phyloP scores from a whole-genome alignment of 2,888 invertebrate genomes.

The Phaonia tiefii region DNA sequence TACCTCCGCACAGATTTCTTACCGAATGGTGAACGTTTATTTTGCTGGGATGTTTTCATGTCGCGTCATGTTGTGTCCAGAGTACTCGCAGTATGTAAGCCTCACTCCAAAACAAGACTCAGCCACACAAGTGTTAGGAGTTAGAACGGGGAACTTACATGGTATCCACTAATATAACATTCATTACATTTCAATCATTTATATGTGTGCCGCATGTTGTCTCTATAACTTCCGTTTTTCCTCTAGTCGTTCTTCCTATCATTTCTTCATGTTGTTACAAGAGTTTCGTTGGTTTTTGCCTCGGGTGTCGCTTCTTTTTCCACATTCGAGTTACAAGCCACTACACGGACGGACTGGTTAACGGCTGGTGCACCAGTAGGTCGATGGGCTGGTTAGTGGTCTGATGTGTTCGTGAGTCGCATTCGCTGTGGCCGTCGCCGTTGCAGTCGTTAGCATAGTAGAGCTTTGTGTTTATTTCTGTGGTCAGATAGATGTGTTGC shows the following conservation, averaged over 20 bases:
- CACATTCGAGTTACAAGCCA: constrained; percentile 18
- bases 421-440: constrained; percentile 2
- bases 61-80: background rate
- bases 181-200: constrained; percentile 42
- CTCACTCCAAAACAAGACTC: background rate
- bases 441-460: constrained; percentile 13
- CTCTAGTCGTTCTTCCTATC: constrained; percentile 34
- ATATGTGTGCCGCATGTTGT: constrained; percentile 59
- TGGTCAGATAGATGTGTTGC: constrained; percentile 39
- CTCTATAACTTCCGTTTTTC: constrained; percentile 59
- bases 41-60: too few species aligned
- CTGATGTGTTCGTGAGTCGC: constrained; percentile 31
- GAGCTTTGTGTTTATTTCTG: constrained; percentile 33
- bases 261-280: constrained; percentile 31
- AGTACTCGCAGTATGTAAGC: background rate
- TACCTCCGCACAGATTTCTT: too few species aligned
- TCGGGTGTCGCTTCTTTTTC: constrained; percentile 4
- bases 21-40: too few species aligned
- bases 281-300: background rate
- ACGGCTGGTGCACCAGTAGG: background rate
- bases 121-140: constrained; percentile 39
- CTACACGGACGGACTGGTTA: background rate
- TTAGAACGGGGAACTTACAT: constrained; percentile 23
- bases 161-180: constrained; percentile 15
- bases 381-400: constrained; percentile 11